Conservation (phyloP, 1,140 invertebrate genomes). For the Meloidogyne exigua region DNA sequence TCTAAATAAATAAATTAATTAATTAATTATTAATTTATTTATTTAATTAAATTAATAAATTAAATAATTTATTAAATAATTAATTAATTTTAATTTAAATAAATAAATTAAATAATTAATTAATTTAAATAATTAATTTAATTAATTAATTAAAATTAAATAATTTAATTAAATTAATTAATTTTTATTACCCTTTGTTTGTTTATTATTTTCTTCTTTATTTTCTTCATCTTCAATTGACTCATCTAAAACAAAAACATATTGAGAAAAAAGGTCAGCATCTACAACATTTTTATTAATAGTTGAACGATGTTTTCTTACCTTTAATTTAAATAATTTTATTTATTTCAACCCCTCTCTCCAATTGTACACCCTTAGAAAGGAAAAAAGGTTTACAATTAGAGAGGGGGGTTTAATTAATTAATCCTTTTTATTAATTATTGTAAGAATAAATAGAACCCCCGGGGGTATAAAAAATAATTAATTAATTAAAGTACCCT, state of each 20-base stretch:
- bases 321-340: neutral
- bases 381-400: too few species aligned
- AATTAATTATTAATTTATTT: too few species aligned
- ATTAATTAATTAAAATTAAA: neutral
- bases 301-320: neutral
- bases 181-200: neutral
- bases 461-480: too few species aligned
- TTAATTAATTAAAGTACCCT: neutral
- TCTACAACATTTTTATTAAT: slow-evolving; percentile 12
- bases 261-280: slow-evolving; percentile 58
- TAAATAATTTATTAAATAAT: neutral
- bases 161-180: neutral
- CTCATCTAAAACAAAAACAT: slow-evolving; percentile 58
- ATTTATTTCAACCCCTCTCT: neutral
- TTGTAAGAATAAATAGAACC: too few species aligned
- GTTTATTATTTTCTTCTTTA: neutral
- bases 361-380: too few species aligned
- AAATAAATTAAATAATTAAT: neutral
- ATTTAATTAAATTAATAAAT: too few species aligned
- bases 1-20: neutral
- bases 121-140: neutral
- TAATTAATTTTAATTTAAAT: neutral
- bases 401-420: too few species aligned
- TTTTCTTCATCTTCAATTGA: slow-evolving; percentile 20
- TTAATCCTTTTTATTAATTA: too few species aligned